Evolutionary conservation across 2,888 invertebrate species (phyloP), one percentile per base, ranked within the genome.

Genomic region (Eupithecia exiguata): DNA sequence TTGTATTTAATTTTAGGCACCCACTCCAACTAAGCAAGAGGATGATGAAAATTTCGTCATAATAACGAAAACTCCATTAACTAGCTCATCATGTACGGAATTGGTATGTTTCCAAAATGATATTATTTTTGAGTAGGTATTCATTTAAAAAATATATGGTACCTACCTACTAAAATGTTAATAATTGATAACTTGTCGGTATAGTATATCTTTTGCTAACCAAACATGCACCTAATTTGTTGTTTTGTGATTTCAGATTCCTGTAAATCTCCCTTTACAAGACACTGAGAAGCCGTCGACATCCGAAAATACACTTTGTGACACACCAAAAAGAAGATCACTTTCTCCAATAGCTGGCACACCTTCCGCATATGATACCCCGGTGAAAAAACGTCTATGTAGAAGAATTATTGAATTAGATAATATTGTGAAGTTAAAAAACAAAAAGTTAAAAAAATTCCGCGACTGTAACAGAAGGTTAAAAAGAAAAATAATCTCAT

Each of bases 181-280:
- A n/a, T n/a, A n/a, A n/a, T n/a, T n/a, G n/a, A n/a, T n/a, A n/a
- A n/a, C n/a, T n/a, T n/a, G n/a, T n/a, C n/a, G n/a, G n/a, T n/a
- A n/a, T n/a, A n/a, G n/a, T n/a, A n/a, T n/a, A n/a, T n/a, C n/a
- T 53, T 49, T 49, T 49, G 49, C 49, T 49, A 49, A 49, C 49
- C 49, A 49, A 49, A 49, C 1, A n/a, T 49, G n/a, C n/a, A n/a
- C n/a, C n/a, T n/a, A n/a, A n/a, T n/a, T n/a, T n/a, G n/a, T n/a
- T n/a, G n/a, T n/a, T n/a, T n/a, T n/a, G 49, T 49, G 49, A 49
- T 49, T 49, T 49, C 49, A 49, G 49, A 49, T 16, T 49, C 18
- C 49, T 49, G 7, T 12, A 49, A 49, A 49, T 49, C 18, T 49
- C 4, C 49, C 18, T 18, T 49, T 49, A 49, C 49, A 49, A 49